These are phyloP conservation scores for Aphidius gifuensis DNA, from an alignment of 1,140 invertebrate species.

Conservation along the genomic window DNA sequence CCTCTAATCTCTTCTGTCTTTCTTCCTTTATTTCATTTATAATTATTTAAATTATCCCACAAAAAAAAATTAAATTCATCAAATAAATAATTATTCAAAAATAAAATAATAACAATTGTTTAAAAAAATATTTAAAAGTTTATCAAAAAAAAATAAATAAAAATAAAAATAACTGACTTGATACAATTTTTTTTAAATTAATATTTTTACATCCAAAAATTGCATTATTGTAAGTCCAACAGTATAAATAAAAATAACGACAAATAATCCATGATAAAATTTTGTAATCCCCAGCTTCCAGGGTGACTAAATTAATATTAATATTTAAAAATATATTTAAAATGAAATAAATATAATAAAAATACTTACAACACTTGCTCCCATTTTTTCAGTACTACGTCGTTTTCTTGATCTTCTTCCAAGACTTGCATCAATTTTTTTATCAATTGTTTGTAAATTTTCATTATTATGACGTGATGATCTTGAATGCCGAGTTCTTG, in stretches of 20 bases:
- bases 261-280: slow-evolving; percentile 43
- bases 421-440: slow-evolving; percentile 40
- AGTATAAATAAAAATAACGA: slow-evolving; percentile 36
- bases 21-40: slow-evolving; percentile 58
- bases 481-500: slow-evolving; percentile 39
- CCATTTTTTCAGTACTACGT: slow-evolving; percentile 56
- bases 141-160: neutral
- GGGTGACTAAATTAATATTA: slow-evolving; percentile 35
- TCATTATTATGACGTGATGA: slow-evolving; percentile 43
- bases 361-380: slow-evolving; percentile 57
- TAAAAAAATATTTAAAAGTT: neutral
- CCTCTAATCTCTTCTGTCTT: slow-evolving; percentile 63
- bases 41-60: slow-evolving; percentile 3
- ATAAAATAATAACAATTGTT: neutral
- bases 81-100: neutral
- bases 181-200: slow-evolving; percentile 6
- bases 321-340: slow-evolving; percentile 4
- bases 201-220: slow-evolving; percentile 3
- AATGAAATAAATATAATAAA: slow-evolving; percentile 21
- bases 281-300: slow-evolving; percentile 37
- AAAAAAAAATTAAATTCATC: neutral
- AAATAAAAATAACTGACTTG: no score
- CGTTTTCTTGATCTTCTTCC: slow-evolving; percentile 54
- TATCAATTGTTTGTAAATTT: slow-evolving; percentile 41
- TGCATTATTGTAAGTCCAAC: slow-evolving; percentile 35